Evolutionary conservation across 1,140 invertebrate genomes (phyloP), one percentile per base, ranked within the genome.

Genomic region (Ceratina calcarata): DNA sequence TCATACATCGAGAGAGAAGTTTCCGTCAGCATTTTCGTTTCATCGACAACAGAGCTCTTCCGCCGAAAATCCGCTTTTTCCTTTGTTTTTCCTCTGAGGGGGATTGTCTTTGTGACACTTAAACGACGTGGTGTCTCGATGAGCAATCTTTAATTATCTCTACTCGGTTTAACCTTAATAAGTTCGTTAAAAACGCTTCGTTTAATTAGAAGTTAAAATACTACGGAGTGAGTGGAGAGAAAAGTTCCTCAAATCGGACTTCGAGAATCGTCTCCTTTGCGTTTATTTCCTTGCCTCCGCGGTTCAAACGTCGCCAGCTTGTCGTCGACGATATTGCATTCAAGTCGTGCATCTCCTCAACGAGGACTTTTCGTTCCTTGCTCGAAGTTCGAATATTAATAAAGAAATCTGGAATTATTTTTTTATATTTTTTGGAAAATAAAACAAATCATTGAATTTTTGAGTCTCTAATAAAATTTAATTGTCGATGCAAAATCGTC

Each of bases 81-180:
- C 55, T 13, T n/a, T 57, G 1, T 4, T 4, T 16, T 55, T 55
- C 53, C 72, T 45, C 37, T 10, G 37, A 57, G 53, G 83, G 60
- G 69, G 84, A 86, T 86, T 86, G 84, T 86, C 84, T 85, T 78
- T 84, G 67, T 32, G 83, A 86, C 74, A 75, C 80, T 69, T 82
- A 79, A 81, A 66, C 83, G 80, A 85, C 83, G 53, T 12, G 66
- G 83, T 70, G 76, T 81, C 75, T 82, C 66, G 68, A 67, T 85
- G 84, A 86, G 84, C 84, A 86, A 86, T 85, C 75, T 72, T 45
- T 85, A 82, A 55, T 82, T 86, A 85, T 74, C 27, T 76, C 80
- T 86, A 86, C 67, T 69, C 57, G 13, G 20, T 84, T 67, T 45
- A 45, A 80, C 49, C 83, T 84, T 85, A 85, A 57, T 84, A 81